These are phyloP conservation scores for Pharmacophagus antenor DNA, from an alignment of 2,888 invertebrate genomes.

Conservation along the genomic window DNA sequence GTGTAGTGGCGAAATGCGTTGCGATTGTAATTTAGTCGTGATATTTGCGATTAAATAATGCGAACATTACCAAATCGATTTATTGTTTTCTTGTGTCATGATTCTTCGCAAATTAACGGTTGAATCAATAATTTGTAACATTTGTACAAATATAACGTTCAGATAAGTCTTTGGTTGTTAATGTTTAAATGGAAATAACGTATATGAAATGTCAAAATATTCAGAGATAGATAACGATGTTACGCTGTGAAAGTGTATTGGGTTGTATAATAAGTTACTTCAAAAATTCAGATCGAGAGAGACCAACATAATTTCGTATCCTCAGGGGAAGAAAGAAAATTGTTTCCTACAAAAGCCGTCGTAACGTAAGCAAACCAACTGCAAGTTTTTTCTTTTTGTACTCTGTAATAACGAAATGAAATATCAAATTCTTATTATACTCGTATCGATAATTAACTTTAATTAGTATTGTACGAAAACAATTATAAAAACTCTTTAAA, in stretches of 20 bases:
- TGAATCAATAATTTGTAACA: too few species aligned
- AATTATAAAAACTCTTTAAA: too few species aligned
- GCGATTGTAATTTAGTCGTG: too few species aligned
- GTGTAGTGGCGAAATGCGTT: too few species aligned
- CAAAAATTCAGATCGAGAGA: slow-evolving; percentile 11
- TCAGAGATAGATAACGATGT: slow-evolving; percentile 5
- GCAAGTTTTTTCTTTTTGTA: neutral
- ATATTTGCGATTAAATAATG: too few species aligned
- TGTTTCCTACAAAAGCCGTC: slow-evolving; percentile 11
- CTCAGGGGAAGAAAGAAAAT: slow-evolving; percentile 26
- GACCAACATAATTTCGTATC: slow-evolving; percentile 14
- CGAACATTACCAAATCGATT: too few species aligned
- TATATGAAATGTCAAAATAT: slow-evolving; percentile 1
- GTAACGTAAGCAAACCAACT: slow-evolving; percentile 12
- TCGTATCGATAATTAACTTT: too few species aligned
- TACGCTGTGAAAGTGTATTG: slow-evolving; percentile 9
- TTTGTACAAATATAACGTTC: too few species aligned
- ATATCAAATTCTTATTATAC: neutral
- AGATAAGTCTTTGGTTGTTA: neutral
- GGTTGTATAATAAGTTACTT: slow-evolving; percentile 19
- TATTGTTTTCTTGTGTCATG: too few species aligned
- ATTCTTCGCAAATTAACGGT: too few species aligned
- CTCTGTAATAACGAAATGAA: neutral
- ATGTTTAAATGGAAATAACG: neutral
- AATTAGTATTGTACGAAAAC: too few species aligned